Conservation (phyloP, 2,113 vertebrate species). For the Grantiella picta region DNA sequence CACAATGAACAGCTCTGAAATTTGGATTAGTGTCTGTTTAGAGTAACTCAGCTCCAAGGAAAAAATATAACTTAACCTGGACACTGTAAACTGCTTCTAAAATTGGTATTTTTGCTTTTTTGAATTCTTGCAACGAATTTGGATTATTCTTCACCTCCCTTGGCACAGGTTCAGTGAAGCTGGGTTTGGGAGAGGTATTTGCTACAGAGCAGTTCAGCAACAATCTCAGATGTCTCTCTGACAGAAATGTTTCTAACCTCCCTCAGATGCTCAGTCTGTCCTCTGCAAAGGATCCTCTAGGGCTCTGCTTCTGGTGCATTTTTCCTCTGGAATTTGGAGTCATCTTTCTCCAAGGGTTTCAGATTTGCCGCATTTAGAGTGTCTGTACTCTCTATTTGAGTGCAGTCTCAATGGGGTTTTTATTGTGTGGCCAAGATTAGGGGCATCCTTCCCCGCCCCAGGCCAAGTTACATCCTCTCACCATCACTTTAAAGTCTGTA, state of each 20-base stretch:
- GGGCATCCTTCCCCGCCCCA: neutral
- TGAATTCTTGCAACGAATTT: neutral
- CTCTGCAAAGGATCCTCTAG: neutral
- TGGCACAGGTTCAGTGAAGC: neutral
- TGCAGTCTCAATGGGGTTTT: neutral
- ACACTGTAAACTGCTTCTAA: neutral
- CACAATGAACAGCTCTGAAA: neutral
- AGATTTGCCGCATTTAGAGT: neutral
- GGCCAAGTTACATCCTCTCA: neutral
- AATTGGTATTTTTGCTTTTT: neutral
- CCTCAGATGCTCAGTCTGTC: neutral
- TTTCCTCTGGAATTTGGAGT: neutral
- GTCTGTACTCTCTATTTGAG: neutral
- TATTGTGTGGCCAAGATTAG: neutral
- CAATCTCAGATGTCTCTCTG: neutral
- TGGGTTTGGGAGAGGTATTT: neutral
- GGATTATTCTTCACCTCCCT: neutral
- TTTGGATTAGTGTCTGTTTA: neutral
- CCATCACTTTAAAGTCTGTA: neutral
- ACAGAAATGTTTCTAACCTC: neutral
- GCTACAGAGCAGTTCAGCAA: fast-evolving
- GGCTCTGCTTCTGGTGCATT: neutral
- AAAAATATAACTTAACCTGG: neutral
- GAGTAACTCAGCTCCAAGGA: neutral
- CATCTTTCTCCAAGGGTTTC: neutral